A percentile compares a stretch with the other conserved stretches of the same genome.
Evolutionary conservation across 2,113 vertebrate species (phyloP).

Genomic region (Myotis lucifugus): DNA sequence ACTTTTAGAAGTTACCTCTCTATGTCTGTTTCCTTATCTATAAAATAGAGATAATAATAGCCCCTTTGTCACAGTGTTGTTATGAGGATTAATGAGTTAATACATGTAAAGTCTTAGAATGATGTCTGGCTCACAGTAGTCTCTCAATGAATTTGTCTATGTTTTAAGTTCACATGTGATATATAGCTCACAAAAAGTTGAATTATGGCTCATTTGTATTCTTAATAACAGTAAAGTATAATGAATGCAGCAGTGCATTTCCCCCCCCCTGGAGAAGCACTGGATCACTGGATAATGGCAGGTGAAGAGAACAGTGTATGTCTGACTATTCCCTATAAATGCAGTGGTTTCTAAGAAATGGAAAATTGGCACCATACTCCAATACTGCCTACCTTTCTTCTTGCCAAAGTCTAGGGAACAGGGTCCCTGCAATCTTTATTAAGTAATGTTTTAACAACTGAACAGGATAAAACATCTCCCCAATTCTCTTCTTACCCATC

Average conservation of each 20-base stretch:
- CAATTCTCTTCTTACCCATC: neutral
- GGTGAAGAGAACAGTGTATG: neutral
- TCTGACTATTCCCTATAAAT: neutral
- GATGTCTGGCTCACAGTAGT: neutral
- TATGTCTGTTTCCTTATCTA: constrained; percentile 40
- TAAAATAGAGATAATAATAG: constrained; percentile 37
- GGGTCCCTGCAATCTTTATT: neutral
- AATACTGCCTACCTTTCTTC: neutral
- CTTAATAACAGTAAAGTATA: constrained; percentile 34
- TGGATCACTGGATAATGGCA: neutral
- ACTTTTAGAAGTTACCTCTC: neutral
- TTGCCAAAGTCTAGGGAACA: constrained; percentile 6
- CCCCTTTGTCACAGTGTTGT: neutral
- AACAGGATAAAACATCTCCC: neutral
- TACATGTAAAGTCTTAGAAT: constrained; percentile 31
- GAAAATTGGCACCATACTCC: neutral
- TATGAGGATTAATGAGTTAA: constrained; percentile 18
- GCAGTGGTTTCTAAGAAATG: neutral
- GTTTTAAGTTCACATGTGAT: neutral
- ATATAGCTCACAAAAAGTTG: neutral
- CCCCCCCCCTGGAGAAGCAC: neutral
- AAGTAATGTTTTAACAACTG: neutral
- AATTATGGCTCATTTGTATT: constrained; percentile 53
- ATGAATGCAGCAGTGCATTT: neutral
- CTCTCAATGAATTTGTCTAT: neutral